Percentiles rank a stretch among this genome's conserved stretches.
Conservation (phyloP, 1,140 invertebrate species). For the Cydia fagiglandana region DNA sequence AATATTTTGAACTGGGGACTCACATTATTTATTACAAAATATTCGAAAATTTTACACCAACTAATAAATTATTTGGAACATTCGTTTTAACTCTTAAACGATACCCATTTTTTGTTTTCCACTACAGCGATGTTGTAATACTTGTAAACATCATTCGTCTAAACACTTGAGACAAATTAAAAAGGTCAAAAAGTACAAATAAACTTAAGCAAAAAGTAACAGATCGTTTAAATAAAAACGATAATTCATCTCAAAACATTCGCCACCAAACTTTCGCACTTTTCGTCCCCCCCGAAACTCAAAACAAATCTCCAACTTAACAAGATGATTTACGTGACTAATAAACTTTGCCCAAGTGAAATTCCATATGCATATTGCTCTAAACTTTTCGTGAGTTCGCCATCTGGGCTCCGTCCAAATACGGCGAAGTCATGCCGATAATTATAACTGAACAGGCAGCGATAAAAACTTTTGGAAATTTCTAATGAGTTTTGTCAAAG, state of each 20-base stretch:
- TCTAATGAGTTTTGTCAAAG: slow-evolving; percentile 14
- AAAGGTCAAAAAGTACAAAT: no score
- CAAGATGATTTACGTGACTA: slow-evolving; percentile 12
- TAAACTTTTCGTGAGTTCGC: not conserved
- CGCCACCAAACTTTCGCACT: not conserved
- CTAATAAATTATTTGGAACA: no score
- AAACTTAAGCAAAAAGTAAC: not conserved
- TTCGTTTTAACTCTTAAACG: no score
- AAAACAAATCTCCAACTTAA: slow-evolving; percentile 13
- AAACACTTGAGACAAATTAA: no score
- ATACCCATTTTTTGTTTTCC: no score
- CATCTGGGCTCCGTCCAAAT: slow-evolving; percentile 17
- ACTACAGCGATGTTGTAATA: no score
- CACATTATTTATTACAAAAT: no score
- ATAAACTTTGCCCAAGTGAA: slow-evolving; percentile 18
- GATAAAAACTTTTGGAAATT: slow-evolving; percentile 8
- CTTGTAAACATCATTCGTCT: no score
- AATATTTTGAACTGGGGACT: no score
- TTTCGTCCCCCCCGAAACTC: slow-evolving; percentile 3
- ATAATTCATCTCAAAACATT: not conserved
- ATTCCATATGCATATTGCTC: slow-evolving; percentile 20
- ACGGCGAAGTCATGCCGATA: slow-evolving; percentile 1
- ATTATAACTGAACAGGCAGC: slow-evolving; percentile 9
- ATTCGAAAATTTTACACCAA: no score
- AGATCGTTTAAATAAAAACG: not conserved